Conservation (phyloP, 2,113 vertebrate species). For the Sander lucioperca region DNA sequence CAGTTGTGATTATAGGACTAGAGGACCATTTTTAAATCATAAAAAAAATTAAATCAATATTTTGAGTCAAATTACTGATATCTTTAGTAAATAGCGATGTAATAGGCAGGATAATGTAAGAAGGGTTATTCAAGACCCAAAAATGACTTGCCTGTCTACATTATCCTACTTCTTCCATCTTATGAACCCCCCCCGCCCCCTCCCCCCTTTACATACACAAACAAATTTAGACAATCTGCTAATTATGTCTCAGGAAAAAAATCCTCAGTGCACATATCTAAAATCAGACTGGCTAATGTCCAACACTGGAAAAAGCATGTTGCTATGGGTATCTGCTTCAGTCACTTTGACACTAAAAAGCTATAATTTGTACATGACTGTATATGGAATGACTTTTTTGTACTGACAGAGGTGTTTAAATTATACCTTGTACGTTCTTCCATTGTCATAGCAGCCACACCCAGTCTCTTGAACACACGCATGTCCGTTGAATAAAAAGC, state of each 20-base stretch:
- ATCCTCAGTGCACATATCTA: not conserved
- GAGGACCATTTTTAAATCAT: too few species aligned
- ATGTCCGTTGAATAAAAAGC: constrained; percentile 78
- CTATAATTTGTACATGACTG: not conserved
- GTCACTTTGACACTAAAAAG: not conserved
- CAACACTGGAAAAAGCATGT: not conserved
- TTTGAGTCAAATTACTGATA: too few species aligned
- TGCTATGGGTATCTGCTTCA: not conserved
- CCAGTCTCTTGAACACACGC: constrained; percentile 74
- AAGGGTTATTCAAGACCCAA: too few species aligned
- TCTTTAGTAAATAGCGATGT: too few species aligned
- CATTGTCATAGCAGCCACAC: constrained; percentile 86
- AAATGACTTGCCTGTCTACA: too few species aligned
- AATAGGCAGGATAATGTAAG: too few species aligned
- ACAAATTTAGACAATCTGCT: constrained; percentile 30
- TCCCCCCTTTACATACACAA: too few species aligned
- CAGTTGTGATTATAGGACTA: too few species aligned
- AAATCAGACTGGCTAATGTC: constrained; percentile 23
- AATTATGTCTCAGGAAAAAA: constrained; percentile 26
- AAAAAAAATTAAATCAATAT: too few species aligned
- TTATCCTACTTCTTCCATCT: not conserved
- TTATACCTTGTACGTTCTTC: constrained; percentile 83
- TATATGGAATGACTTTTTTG: not conserved
- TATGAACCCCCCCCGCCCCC: not conserved
- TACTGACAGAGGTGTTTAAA: not conserved